Conservation (phyloP, 2,113 vertebrate species). For the Catagonus wagneri region DNA sequence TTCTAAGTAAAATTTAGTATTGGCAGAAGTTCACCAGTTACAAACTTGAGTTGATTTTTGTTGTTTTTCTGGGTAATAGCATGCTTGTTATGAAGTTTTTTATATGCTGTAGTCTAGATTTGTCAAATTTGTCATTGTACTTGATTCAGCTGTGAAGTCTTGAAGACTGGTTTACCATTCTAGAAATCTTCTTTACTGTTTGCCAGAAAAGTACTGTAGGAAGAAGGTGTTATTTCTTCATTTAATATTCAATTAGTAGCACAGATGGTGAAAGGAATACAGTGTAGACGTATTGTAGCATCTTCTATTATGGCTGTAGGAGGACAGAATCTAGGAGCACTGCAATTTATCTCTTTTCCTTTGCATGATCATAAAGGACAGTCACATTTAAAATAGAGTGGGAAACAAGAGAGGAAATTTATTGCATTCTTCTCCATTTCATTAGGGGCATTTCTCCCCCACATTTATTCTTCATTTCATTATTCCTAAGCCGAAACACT, state of each 20-base stretch:
- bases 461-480: constrained; percentile 33
- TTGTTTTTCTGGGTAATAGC: constrained; percentile 22
- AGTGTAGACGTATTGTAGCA: constrained; percentile 23
- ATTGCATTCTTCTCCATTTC: constrained; percentile 32
- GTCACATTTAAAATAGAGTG: constrained; percentile 31
- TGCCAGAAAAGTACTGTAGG: constrained; percentile 30
- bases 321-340: neutral
- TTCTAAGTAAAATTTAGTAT: constrained; percentile 49
- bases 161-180: constrained; percentile 42
- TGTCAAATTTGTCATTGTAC: constrained; percentile 50
- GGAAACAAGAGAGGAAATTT: constrained; percentile 29
- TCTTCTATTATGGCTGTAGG: neutral
- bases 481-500: constrained; percentile 48
- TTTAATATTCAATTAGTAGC: constrained; percentile 43
- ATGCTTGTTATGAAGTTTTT: constrained; percentile 38
- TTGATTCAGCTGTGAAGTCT: constrained; percentile 41
- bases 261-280: constrained; percentile 36
- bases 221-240: constrained; percentile 52
- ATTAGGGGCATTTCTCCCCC: neutral
- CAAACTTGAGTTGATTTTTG: constrained; percentile 66
- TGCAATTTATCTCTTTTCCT: constrained; percentile 15
- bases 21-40: constrained; percentile 65
- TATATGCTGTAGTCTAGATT: constrained; percentile 9
- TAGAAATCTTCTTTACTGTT: constrained; percentile 62
- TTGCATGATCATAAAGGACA: neutral